Percentiles rank a stretch among this genome's conserved stretches.
phyloP scores from a whole-genome alignment of 2,113 vertebrate genomes.

The Morone saxatilis region DNA sequence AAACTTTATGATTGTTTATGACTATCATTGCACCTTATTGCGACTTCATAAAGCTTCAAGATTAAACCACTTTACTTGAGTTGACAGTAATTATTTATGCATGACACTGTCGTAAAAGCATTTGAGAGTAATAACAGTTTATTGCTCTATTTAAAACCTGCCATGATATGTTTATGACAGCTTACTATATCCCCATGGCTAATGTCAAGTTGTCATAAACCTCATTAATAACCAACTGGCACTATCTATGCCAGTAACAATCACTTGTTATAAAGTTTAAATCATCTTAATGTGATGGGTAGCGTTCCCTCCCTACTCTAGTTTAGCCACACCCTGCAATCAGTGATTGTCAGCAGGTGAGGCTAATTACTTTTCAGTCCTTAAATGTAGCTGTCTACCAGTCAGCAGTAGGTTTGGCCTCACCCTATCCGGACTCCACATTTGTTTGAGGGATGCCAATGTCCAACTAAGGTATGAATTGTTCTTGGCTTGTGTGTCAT shows the following conservation, averaged over 20 bases:
- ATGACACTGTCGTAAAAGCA: slow-evolving; percentile 15
- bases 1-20: slow-evolving; percentile 26
- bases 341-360: too few species aligned
- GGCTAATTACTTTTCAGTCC: too few species aligned
- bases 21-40: slow-evolving; percentile 11
- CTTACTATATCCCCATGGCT: background rate
- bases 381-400: too few species aligned
- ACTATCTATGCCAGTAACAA: background rate
- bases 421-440: too few species aligned
- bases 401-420: too few species aligned
- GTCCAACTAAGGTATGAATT: too few species aligned
- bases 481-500: too few species aligned
- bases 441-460: too few species aligned
- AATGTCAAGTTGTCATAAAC: slow-evolving; percentile 33
- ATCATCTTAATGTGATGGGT: background rate
- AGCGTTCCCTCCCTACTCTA: too few species aligned
- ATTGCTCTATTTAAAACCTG: slow-evolving; percentile 10
- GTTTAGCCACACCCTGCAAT: too few species aligned
- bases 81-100: slow-evolving; percentile 35
- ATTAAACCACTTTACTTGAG: slow-evolving; percentile 18
- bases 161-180: slow-evolving; percentile 18
- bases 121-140: slow-evolving; percentile 34
- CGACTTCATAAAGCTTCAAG: slow-evolving; percentile 10
- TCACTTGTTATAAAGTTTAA: background rate
- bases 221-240: background rate